Percentiles rank a stretch among this genome's conserved stretches.
phyloP scores from a whole-genome alignment of 2,888 invertebrate genomes.

The Heliconius aoede region DNA sequence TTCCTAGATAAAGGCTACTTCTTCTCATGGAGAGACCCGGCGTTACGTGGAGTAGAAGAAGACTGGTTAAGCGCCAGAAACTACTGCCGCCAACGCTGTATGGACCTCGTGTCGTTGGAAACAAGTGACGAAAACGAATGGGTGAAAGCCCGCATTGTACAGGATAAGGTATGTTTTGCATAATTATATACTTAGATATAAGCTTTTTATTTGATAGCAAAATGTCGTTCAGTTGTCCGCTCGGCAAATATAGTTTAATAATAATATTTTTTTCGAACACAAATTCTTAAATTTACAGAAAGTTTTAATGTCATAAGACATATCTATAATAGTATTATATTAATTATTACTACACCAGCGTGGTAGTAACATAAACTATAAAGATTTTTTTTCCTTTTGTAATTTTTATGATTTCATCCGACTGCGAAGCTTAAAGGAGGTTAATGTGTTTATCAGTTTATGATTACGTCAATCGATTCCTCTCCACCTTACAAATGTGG shows the following conservation, averaged over 20 bases:
- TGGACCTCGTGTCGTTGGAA: slow-evolving; percentile 94
- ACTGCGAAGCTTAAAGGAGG: neutral
- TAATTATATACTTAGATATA: neutral
- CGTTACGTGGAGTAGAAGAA: slow-evolving; percentile 88
- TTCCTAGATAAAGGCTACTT: slow-evolving; percentile 89
- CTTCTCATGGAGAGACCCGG: slow-evolving; percentile 93
- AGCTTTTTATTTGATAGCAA: neutral
- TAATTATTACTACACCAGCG: too few species aligned
- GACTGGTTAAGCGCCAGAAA: slow-evolving; percentile 94
- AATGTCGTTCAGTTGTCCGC: neutral
- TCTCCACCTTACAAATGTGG: neutral
- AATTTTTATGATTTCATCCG: neutral
- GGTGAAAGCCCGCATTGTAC: slow-evolving; percentile 90
- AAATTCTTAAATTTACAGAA: neutral
- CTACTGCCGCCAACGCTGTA: slow-evolving; percentile 93
- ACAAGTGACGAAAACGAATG: slow-evolving; percentile 94
- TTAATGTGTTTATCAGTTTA: neutral
- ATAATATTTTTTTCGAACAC: neutral
- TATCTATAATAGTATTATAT: too few species aligned
- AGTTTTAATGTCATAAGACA: too few species aligned
- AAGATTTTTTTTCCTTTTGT: too few species aligned
- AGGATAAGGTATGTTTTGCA: slow-evolving; percentile 86
- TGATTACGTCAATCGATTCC: too few species aligned
- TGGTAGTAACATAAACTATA: too few species aligned
- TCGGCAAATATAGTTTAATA: neutral